These are phyloP conservation scores for Labeo rohita DNA, from an alignment of 2,113 vertebrate genomes.

Conservation along the genomic window DNA sequence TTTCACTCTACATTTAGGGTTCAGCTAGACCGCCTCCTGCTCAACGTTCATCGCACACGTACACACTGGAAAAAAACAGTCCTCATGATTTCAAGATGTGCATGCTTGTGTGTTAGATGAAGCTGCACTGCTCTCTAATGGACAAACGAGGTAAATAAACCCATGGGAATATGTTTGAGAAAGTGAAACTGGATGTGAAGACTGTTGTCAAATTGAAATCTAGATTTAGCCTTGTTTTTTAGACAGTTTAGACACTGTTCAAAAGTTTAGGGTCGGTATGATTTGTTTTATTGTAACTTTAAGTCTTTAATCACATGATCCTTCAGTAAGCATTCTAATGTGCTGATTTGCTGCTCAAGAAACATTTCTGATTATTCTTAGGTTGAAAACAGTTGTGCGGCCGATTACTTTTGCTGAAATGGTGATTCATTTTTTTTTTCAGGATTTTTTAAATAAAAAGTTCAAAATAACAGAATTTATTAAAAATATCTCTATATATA, in stretches of 20 bases:
- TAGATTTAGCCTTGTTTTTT: no score
- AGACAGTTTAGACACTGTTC: no score
- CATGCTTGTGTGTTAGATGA: neutral
- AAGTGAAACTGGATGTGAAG: neutral
- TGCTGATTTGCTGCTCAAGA: no score
- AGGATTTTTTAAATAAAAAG: no score
- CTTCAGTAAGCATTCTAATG: no score
- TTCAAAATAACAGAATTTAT: neutral
- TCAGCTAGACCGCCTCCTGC: neutral
- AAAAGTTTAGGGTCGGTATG: no score
- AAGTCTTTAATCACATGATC: no score
- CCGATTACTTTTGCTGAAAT: no score
- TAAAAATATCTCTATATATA: neutral
- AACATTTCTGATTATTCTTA: no score
- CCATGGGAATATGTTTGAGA: neutral
- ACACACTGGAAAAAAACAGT: neutral
- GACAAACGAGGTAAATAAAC: neutral
- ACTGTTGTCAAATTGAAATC: neutral
- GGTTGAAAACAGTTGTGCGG: no score
- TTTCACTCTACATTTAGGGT: slow-evolving; percentile 22
- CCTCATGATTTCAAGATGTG: neutral
- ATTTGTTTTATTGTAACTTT: no score
- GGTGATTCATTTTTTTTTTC: no score
- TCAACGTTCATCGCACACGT: neutral
- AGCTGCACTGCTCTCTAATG: slow-evolving; percentile 33